Conservation (phyloP, 2,888 invertebrate genomes). For the Drosophila seclusa region DNA sequence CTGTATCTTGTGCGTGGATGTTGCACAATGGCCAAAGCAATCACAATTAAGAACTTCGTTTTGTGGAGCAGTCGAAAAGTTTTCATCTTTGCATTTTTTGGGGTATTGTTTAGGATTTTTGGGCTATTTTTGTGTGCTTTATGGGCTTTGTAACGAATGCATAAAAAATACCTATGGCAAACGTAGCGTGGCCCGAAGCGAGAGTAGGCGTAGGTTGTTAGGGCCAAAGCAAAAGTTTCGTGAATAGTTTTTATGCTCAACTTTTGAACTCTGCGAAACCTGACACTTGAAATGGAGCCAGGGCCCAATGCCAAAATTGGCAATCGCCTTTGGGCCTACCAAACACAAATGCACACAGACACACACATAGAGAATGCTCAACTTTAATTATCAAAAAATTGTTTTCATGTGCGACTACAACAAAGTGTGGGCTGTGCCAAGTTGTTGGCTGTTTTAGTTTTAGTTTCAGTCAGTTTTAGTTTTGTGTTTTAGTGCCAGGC, state of each 20-base stretch:
- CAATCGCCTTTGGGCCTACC: slow-evolving; percentile 52
- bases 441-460: slow-evolving; percentile 48
- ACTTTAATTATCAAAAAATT: slow-evolving; percentile 67
- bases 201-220: slow-evolving; percentile 13
- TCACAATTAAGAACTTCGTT: slow-evolving; percentile 29
- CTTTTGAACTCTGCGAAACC: slow-evolving; percentile 54
- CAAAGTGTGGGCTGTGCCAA: slow-evolving; percentile 61
- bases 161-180: slow-evolving; percentile 19
- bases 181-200: slow-evolving; percentile 20
- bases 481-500: slow-evolving; percentile 59
- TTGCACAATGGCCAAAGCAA: slow-evolving; percentile 9
- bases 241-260: slow-evolving; percentile 39
- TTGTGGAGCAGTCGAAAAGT: slow-evolving; percentile 18
- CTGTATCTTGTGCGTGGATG: background rate
- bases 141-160: slow-evolving; percentile 15
- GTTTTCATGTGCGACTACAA: slow-evolving; percentile 62
- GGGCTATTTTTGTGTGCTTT: background rate
- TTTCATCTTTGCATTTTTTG: slow-evolving; percentile 11
- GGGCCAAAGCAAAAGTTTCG: slow-evolving; percentile 39
- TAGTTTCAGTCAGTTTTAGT: slow-evolving; percentile 43
- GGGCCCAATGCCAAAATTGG: slow-evolving; percentile 59
- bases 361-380: slow-evolving; percentile 44
- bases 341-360: slow-evolving; percentile 2
- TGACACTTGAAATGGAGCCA: slow-evolving; percentile 66
- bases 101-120: background rate